Base-by-base conservation (phyloP, 2,113 vertebrate genomes). In the Cisticola juncidis region DNA sequence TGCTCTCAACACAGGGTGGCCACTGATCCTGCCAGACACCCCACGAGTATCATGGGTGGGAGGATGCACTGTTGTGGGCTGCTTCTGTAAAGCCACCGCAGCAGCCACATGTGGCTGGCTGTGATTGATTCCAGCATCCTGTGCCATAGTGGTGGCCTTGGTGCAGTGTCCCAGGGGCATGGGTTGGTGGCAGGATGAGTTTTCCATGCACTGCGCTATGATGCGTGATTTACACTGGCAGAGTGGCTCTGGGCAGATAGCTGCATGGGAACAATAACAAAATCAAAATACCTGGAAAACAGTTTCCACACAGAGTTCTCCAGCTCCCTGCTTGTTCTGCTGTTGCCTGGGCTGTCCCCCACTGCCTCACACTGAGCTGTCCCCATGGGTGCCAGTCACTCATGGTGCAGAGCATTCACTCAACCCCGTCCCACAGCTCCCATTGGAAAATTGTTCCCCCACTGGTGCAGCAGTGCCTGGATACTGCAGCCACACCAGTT, bases 31-130 rank as follows among this genome's bases (percentile, higher is more conserved):
- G 69, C 56, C 2, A 9, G 56, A 28, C 6, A 1, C 35, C 0
- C 53, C 17, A 5, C 0, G 0, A 5, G 17, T 12, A 13, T 68
- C 0, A 0, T 0, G 0, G 33, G 40, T 8, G 2, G 58, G 25
- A 81, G 50, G 57, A 77, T 54, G 74, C 3, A 14, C 36, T 94
- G 85, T 60, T 2, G 1, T 1, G 12, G 60, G 38, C 44, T 81
- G 23, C 3, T 10, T 19, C 50, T 1, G 2, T 61, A 53, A 57
- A 72, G 44, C 54, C 62, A 44, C 53, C 1, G 4, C 6, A 23
- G 53, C 81, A 64, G 40, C 89, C 2, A 11, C 4, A 4, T 18
- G 57, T 40, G 56, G 42, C 51, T 7, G 9, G 11, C 57, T 74
- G 53, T 4, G 21, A 76, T 66, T 0, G 2, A 48, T 45, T 73